These are phyloP conservation scores for Sinhomidia bicolor DNA, from an alignment of 2,888 invertebrate genomes.

Conservation along the genomic window DNA sequence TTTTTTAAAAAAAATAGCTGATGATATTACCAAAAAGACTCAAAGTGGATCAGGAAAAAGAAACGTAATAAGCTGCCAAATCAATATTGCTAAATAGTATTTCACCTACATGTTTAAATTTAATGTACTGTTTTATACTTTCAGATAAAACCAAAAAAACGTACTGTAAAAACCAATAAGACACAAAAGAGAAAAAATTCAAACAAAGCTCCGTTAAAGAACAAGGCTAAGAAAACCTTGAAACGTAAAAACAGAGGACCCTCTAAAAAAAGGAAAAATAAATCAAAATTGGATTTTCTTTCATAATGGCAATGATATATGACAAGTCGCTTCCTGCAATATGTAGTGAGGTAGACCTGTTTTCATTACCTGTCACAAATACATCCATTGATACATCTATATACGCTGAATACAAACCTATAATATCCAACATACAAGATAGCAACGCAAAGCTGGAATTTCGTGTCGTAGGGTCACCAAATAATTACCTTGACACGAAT, in stretches of 20 bases:
- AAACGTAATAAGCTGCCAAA: background rate
- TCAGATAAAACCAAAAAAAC: background rate
- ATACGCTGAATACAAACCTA: constrained; percentile 74
- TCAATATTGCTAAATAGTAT: background rate
- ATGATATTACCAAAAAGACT: background rate
- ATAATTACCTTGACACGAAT: constrained; percentile 66
- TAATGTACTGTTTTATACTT: background rate
- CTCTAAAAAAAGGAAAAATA: background rate
- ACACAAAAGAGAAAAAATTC: background rate
- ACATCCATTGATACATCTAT: constrained; percentile 70
- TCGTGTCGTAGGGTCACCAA: constrained; percentile 54
- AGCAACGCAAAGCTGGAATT: constrained; percentile 72
- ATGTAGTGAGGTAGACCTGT: constrained; percentile 66
- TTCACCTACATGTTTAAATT: background rate
- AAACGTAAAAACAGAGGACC: background rate
- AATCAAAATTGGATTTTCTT: constrained; percentile 59
- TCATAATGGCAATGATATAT: constrained; percentile 70
- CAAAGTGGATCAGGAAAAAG: constrained; percentile 10
- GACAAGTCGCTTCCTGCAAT: constrained; percentile 47
- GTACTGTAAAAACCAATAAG: background rate
- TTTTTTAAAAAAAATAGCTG: constrained; percentile 26
- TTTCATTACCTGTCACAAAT: constrained; percentile 67
- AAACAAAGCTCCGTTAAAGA: background rate
- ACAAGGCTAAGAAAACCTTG: background rate
- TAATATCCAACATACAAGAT: constrained; percentile 71